Percentiles rank a stretch among this genome's conserved stretches.
Conservation (phyloP, 2,797 vertebrate genomes). For the Steatocranus sp. region DNA sequence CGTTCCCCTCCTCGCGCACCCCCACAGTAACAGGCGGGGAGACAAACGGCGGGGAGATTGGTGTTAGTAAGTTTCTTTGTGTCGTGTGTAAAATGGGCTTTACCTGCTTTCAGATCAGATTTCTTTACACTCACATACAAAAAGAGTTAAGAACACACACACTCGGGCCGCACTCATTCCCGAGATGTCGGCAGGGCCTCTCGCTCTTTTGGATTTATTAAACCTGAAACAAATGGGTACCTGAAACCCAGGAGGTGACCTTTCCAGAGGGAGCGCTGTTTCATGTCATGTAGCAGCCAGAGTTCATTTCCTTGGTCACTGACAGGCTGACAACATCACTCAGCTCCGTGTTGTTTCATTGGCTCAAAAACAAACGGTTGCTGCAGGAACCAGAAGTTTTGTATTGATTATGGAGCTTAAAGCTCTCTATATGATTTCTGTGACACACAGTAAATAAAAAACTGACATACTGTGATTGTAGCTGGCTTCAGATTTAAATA, state of each 20-base stretch:
- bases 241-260: slow-evolving; percentile 37
- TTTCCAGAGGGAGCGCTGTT: slow-evolving; percentile 61
- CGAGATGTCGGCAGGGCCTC: slow-evolving; percentile 10
- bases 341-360: neutral
- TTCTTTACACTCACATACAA: slow-evolving; percentile 18
- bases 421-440: neutral
- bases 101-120: slow-evolving; percentile 48
- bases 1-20: neutral
- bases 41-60: slow-evolving; percentile 28
- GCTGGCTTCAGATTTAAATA: neutral
- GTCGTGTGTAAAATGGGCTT: slow-evolving; percentile 49
- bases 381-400: neutral
- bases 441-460: neutral
- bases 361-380: neutral
- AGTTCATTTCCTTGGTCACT: slow-evolving; percentile 36
- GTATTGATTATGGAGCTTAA: neutral
- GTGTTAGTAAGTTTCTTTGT: slow-evolving; percentile 62
- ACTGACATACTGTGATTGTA: neutral
- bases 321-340: slow-evolving; percentile 11
- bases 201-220: slow-evolving; percentile 69
- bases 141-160: neutral
- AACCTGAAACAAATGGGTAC: slow-evolving; percentile 32
- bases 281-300: slow-evolving; percentile 63
- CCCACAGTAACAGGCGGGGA: neutral
- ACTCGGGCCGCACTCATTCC: slow-evolving; percentile 8